phyloP scores from a whole-genome alignment of 1,140 invertebrate genomes.

The Drosophila kepulauana region DNA sequence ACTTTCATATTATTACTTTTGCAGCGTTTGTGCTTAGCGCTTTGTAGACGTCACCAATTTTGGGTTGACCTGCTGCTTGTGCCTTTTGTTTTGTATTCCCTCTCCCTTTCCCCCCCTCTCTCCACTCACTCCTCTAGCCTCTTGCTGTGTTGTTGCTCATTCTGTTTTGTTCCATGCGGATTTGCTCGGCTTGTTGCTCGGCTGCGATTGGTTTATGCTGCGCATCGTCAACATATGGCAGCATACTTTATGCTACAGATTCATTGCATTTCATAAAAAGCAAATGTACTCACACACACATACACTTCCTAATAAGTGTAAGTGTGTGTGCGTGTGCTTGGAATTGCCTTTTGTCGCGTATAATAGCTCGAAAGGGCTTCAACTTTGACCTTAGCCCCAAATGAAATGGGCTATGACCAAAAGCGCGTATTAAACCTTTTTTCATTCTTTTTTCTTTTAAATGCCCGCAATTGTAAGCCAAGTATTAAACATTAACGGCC shows the following conservation, averaged over 20 bases:
- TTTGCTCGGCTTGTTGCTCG: constrained; percentile 56
- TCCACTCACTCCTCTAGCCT: background rate
- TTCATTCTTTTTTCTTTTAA: background rate
- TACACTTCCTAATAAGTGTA: constrained; percentile 1
- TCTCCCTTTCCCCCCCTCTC: background rate
- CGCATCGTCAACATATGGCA: constrained; percentile 72
- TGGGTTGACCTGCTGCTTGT: constrained; percentile 34
- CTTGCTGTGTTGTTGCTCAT: constrained; percentile 18
- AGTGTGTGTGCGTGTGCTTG: constrained; percentile 9
- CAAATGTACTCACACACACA: constrained; percentile 19
- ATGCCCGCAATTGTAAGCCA: constrained; percentile 16
- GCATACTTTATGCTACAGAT: constrained; percentile 63
- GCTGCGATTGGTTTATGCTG: constrained; percentile 75
- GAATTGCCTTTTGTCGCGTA: constrained; percentile 54
- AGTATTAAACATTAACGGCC: constrained; percentile 10
- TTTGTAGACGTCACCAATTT: constrained; percentile 72
- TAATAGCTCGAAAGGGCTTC: constrained; percentile 66
- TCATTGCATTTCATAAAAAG: constrained; percentile 58
- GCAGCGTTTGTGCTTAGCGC: constrained; percentile 47
- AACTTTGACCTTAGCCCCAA: constrained; percentile 78
- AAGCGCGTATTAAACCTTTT: constrained; percentile 48
- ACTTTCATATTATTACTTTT: constrained; percentile 49
- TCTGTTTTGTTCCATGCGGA: constrained; percentile 36
- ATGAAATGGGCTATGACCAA: constrained; percentile 50
- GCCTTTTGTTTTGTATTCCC: constrained; percentile 20